Conservation (phyloP, 2,113 vertebrate species). For the Corythaixoides concolor region DNA sequence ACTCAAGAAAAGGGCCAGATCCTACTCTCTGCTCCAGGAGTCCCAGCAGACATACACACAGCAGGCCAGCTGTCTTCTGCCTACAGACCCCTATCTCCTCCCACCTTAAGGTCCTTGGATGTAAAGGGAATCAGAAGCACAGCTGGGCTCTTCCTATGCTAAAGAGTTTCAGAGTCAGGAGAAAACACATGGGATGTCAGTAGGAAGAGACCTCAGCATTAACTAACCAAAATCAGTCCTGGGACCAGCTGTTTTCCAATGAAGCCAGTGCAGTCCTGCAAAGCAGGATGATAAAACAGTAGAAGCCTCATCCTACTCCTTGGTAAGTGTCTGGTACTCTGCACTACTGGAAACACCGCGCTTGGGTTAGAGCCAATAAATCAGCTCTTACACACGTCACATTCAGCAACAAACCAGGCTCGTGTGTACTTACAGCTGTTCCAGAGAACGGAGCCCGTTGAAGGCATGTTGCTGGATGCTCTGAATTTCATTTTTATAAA, state of each 20-base stretch:
- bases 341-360: neutral
- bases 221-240: neutral
- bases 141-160: neutral
- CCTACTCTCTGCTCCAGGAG: neutral
- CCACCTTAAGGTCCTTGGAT: neutral
- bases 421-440: constrained; percentile 89
- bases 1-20: neutral
- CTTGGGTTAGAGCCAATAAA: neutral
- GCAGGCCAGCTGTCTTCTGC: neutral
- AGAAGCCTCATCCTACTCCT: neutral
- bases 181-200: neutral
- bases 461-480: constrained; percentile 90
- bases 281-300: neutral
- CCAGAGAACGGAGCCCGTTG: constrained; percentile 87
- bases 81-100: neutral
- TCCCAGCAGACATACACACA: neutral
- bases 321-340: neutral
- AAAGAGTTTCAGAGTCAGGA: neutral
- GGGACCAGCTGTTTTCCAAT: neutral
- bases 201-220: neutral
- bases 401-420: neutral
- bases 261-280: neutral
- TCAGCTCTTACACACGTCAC: neutral
- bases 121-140: neutral
- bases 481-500: constrained; percentile 95